A percentile compares a stretch with the other conserved stretches of the same genome.
Evolutionary conservation across 1,140 invertebrate genomes (phyloP).

Genomic region (Artemia franciscana): DNA sequence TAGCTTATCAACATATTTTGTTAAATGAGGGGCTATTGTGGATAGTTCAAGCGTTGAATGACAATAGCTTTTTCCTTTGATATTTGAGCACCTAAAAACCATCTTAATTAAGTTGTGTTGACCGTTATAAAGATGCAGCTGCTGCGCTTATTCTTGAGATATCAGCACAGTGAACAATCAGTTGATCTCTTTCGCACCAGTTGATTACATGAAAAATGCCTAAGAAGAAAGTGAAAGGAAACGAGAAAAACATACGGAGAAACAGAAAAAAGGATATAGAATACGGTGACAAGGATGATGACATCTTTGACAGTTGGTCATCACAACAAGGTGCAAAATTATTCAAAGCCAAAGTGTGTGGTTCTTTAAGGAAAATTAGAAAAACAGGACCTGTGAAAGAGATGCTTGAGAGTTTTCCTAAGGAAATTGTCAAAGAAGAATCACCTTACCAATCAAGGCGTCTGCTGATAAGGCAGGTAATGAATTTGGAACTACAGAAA

Average conservation of each 20-base stretch:
- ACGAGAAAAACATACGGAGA: not conserved
- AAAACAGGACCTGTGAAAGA: not conserved
- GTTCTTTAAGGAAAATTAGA: not conserved
- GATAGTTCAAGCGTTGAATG: no score
- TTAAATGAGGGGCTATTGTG: no score
- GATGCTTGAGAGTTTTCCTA: not conserved
- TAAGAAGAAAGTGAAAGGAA: not conserved
- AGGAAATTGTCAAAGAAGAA: constrained; percentile 10
- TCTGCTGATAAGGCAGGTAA: constrained; percentile 13
- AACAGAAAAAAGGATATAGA: not conserved
- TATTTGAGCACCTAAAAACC: no score
- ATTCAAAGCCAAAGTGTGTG: not conserved
- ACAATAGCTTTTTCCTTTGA: no score
- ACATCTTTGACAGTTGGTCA: not conserved
- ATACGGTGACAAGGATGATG: not conserved
- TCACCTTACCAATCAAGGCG: constrained; percentile 14
- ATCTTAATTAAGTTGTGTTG: no score
- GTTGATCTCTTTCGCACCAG: no score
- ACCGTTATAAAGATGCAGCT: no score
- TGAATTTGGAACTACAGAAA: constrained; percentile 3
- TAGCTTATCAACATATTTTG: no score
- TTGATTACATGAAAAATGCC: no score
- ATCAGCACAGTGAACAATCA: no score
- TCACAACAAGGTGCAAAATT: not conserved
- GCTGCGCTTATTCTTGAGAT: no score